Evolutionary conservation across 2,113 vertebrate species (phyloP), one percentile per base, ranked within the genome.

Genomic region (Potamarius usumacintae): DNA sequence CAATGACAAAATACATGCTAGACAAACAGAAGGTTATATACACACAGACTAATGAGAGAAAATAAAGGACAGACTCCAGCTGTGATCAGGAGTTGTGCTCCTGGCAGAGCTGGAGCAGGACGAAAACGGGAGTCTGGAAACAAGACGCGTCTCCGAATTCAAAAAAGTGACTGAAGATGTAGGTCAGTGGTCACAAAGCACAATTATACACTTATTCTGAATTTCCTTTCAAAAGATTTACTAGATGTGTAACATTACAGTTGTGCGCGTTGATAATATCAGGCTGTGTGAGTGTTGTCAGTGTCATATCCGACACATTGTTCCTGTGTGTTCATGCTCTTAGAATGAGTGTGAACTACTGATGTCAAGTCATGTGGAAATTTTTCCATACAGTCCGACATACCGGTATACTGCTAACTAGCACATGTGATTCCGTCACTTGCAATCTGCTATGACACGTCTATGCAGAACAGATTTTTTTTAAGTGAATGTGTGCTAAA

Each of bases 301-400:
- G 17, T 76, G 85, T 67, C 84, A 86, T 84, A 72, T 88, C 62
- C 52, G 53, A 63, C 77, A 71, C 84, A 72, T 83, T 50, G 62
- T 86, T 42, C 65, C 25, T 17, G 63, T 20, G 34, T 58, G 78
- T 60, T 79, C 69, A 55, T 82, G 84, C 83, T 86, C 48, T 55
- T 78, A 34, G 27, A 63, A 82, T 53, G 55, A 81, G 90, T 91
- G 90, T 91, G 90, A 88, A 91, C 83, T 86, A 60, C 81, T 84
- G 67, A 88, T 91, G 90, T 87, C 88, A 88, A 89, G 77, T 88
- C 86, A 79, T 82, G 89, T 86, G 81, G 88, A 86, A 91, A 88
- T 86, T 82, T 88, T 69, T 76, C 84, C 65, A 86, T 86, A 88
- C 80, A 82, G 82, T 69, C 65, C 65, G 84, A 69, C 85, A 72